Conservation (phyloP, 1,140 invertebrate species). For the Panagrolaimus sp. region DNA sequence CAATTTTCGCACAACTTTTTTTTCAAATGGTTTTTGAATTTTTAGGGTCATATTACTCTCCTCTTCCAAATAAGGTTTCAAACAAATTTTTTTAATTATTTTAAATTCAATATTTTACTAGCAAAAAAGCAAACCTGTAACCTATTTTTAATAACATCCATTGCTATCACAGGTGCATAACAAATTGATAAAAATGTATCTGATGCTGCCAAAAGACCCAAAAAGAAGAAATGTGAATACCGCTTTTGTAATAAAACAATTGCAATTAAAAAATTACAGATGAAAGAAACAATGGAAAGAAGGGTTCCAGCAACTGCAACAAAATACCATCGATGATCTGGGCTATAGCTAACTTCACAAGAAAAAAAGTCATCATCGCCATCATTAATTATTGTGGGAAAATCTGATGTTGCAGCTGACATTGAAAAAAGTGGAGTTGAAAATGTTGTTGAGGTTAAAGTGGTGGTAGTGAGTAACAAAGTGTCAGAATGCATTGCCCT, state of each 20-base stretch:
- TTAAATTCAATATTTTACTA: no score
- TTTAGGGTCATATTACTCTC: no score
- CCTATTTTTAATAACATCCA: slow-evolving; percentile 36
- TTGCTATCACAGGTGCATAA: slow-evolving; percentile 45
- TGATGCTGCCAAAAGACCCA: slow-evolving; percentile 38
- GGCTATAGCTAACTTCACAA: background rate
- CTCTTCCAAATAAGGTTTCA: no score
- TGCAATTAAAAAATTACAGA: slow-evolving; percentile 41
- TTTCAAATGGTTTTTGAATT: no score
- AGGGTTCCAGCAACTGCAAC: slow-evolving; percentile 36
- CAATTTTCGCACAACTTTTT: no score
- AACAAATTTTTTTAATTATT: slow-evolving; percentile 6
- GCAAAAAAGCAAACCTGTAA: slow-evolving; percentile 29
- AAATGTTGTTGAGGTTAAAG: no score
- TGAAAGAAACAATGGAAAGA: slow-evolving; percentile 32
- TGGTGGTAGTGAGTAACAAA: no score
- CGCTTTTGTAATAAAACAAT: slow-evolving; percentile 33
- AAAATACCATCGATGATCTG: slow-evolving; percentile 27
- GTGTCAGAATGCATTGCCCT: no score
- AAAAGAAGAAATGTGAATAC: slow-evolving; percentile 45
- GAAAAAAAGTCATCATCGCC: background rate
- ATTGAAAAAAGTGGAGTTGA: no score
- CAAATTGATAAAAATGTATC: slow-evolving; percentile 40
- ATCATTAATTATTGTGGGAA: no score
- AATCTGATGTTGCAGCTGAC: no score